Evolutionary conservation across 2,888 invertebrate species (phyloP).

Genomic region (Pogonocherus hispidulus): DNA sequence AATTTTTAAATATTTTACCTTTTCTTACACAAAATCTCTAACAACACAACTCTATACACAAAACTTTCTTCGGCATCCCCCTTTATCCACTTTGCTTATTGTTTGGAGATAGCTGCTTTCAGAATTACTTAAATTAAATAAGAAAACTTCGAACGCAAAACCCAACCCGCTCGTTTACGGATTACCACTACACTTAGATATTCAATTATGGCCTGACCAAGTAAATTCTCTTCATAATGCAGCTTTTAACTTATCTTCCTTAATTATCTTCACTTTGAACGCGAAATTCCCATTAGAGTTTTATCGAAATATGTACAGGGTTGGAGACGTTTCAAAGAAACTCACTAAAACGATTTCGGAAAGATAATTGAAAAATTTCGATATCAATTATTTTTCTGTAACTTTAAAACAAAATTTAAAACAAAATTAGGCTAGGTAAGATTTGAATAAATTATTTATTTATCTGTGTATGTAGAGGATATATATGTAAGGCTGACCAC

Average conservation of each 20-base stretch:
- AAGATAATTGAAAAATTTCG: too few species aligned
- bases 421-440: too few species aligned
- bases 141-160: conserved; percentile 6
- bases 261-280: conserved; percentile 57
- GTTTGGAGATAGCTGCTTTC: not conserved
- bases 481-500: too few species aligned
- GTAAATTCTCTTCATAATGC: conserved; percentile 49
- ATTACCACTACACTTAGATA: conserved; percentile 19
- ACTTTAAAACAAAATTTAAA: too few species aligned
- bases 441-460: too few species aligned
- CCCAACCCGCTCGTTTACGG: conserved; percentile 9
- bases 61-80: too few species aligned
- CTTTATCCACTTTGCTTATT: not conserved
- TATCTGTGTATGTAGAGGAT: too few species aligned
- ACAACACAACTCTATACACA: not conserved
- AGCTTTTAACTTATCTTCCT: conserved; percentile 55
- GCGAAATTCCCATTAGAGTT: conserved; percentile 54
- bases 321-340: not conserved
- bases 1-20: too few species aligned
- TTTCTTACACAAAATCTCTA: not conserved
- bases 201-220: conserved; percentile 30
- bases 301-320: conserved; percentile 22
- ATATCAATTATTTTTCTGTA: too few species aligned
- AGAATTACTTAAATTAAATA: conserved; percentile 10
- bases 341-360: too few species aligned